phyloP scores from a whole-genome alignment of 1,140 invertebrate species.

The Drosophila littoralis region DNA sequence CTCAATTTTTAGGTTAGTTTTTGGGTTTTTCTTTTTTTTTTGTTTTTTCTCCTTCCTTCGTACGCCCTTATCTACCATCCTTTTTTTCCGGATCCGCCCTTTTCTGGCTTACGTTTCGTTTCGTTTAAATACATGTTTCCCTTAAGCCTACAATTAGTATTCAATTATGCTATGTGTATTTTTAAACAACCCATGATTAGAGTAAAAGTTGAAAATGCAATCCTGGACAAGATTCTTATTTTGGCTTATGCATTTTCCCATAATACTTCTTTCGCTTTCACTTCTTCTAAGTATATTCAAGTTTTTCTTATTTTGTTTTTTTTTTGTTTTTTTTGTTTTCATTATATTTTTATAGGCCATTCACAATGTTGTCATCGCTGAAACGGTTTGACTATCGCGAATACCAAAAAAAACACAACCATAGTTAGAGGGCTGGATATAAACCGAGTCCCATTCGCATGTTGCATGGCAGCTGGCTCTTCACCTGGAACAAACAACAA shows the following conservation, averaged over 20 bases:
- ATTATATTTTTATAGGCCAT: constrained; percentile 1
- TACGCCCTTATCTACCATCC: constrained; percentile 65
- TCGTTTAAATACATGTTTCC: constrained; percentile 58
- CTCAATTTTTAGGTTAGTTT: constrained; percentile 35
- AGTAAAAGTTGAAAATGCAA: constrained; percentile 82
- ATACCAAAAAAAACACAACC: constrained; percentile 80
- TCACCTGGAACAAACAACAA: constrained; percentile 59
- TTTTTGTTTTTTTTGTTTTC: constrained; percentile 15
- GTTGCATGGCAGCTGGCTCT: constrained; percentile 83
- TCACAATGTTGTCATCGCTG: constrained; percentile 70
- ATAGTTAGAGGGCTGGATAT: constrained; percentile 58
- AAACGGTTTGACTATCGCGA: constrained; percentile 36
- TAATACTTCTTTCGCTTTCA: constrained; percentile 11
- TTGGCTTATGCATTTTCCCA: constrained; percentile 66
- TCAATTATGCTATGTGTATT: constrained; percentile 74
- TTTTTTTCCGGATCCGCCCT: constrained; percentile 9
- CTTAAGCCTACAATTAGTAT: constrained; percentile 64
- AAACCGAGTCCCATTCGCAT: constrained; percentile 68
- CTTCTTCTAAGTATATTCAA: constrained; percentile 32
- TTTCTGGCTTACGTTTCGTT: constrained; percentile 9
- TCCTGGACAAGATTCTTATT: constrained; percentile 77
- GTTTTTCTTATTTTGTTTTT: constrained; percentile 5
- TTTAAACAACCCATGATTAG: constrained; percentile 82
- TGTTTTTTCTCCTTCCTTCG: constrained; percentile 18
- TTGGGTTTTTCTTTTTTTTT: constrained; percentile 12